A percentile compares a stretch with the other conserved stretches of the same genome.
Evolutionary conservation across 2,888 invertebrate genomes (phyloP).

Genomic region (Sarcophaga subvicina): DNA sequence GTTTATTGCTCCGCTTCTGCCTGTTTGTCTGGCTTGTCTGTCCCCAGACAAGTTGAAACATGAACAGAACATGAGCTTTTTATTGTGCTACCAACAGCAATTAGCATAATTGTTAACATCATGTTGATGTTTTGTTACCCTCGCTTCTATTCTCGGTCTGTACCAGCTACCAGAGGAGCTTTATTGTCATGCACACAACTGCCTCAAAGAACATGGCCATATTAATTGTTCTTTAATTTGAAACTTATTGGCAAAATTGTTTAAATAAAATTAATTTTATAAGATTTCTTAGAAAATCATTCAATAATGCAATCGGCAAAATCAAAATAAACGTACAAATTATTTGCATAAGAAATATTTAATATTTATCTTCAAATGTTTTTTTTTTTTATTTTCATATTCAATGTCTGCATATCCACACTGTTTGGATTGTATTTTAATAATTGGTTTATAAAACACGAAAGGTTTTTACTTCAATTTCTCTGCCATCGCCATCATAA

Average conservation of each 20-base stretch:
- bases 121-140: conserved; percentile 72
- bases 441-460: background rate
- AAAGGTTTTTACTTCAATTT: background rate
- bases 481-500: conserved; percentile 14
- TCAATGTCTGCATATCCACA: too few relatives aligned
- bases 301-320: too few relatives aligned
- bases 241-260: background rate
- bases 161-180: background rate
- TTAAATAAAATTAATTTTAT: background rate
- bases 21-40: conserved; percentile 42
- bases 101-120: conserved; percentile 81
- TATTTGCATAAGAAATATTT: too few relatives aligned
- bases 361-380: too few relatives aligned
- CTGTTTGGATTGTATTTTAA: background rate
- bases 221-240: conserved; percentile 9
- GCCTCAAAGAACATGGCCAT: conserved; percentile 27
- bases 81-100: conserved; percentile 69
- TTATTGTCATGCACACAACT: conserved; percentile 27
- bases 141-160: background rate
- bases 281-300: too few relatives aligned
- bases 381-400: too few relatives aligned
- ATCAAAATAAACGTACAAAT: too few relatives aligned
- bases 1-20: conserved; percentile 14
- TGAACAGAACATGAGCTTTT: conserved; percentile 53
- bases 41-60: conserved; percentile 47